Conservation (phyloP, 2,888 invertebrate genomes). For the Plusia festucae region DNA sequence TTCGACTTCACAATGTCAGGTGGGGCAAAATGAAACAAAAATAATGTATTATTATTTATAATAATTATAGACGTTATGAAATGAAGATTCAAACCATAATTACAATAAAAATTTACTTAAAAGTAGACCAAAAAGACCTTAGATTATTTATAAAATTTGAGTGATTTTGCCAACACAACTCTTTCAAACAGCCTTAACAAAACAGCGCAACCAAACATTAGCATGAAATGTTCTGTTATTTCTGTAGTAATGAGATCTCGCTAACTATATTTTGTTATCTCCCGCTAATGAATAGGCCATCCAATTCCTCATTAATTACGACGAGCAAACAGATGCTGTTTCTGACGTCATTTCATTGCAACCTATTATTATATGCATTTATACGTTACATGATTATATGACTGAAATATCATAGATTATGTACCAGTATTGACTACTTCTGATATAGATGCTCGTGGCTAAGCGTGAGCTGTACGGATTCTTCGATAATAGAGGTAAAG, state of each 20-base stretch:
- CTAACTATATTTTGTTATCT: conserved; percentile 26
- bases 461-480: too few relatives aligned
- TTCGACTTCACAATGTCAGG: not conserved
- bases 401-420: too few relatives aligned
- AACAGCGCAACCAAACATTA: not conserved
- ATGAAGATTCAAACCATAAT: too few relatives aligned
- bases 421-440: too few relatives aligned
- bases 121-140: not conserved
- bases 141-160: too few relatives aligned
- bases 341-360: not conserved
- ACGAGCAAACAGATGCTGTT: conserved; percentile 4
- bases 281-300: conserved; percentile 12
- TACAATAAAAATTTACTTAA: not conserved
- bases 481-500: too few relatives aligned
- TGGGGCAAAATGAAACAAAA: not conserved
- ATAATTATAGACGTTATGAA: too few relatives aligned
- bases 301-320: conserved; percentile 30
- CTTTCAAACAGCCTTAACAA: not conserved
- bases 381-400: not conserved
- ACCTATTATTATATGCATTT: conserved; percentile 1
- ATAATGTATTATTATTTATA: too few relatives aligned
- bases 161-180: too few relatives aligned
- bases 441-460: too few relatives aligned
- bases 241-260: conserved; percentile 17
- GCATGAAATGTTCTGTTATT: conserved; percentile 3